A percentile compares a stretch with the other conserved stretches of the same genome.
Evolutionary conservation across 2,888 invertebrate genomes (phyloP).

Genomic region (Anagyrus pseudococci): DNA sequence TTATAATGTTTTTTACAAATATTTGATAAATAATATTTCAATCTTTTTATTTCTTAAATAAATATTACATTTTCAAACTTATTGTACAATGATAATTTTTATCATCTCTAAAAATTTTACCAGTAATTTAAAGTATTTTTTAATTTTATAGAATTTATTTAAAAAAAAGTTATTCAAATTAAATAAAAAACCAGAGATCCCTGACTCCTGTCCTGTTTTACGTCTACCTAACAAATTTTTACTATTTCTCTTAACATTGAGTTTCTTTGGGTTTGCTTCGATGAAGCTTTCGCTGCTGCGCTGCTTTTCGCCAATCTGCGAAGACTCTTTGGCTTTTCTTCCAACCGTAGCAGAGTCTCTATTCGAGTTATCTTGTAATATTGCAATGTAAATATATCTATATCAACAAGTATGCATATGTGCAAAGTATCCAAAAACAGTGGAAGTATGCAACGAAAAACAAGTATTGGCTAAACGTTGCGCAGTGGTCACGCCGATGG

Average conservation of each 20-base stretch:
- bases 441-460: slow-evolving; percentile 17
- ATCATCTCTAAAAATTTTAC: too few relatives aligned
- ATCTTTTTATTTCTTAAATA: slow-evolving; percentile 3
- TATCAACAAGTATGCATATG: slow-evolving; percentile 8
- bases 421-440: slow-evolving; percentile 2
- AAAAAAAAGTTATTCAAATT: too few relatives aligned
- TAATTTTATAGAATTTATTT: too few relatives aligned
- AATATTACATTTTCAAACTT: neutral
- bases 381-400: slow-evolving; percentile 38
- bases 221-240: slow-evolving; percentile 36
- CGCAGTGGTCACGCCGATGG: slow-evolving; percentile 56
- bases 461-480: slow-evolving; percentile 59
- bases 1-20: too few relatives aligned
- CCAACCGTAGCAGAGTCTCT: slow-evolving; percentile 37
- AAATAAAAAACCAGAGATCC: slow-evolving; percentile 56
- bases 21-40: too few relatives aligned
- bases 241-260: slow-evolving; percentile 40
- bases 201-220: slow-evolving; percentile 21
- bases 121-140: too few relatives aligned
- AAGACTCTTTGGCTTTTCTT: slow-evolving; percentile 48
- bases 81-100: too few relatives aligned
- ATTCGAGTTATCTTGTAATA: slow-evolving; percentile 36
- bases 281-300: slow-evolving; percentile 60
- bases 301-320: slow-evolving; percentile 59
- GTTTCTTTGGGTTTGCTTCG: slow-evolving; percentile 58